phyloP scores from a whole-genome alignment of 2,797 vertebrate species.

The Darevskia nairensis region DNA sequence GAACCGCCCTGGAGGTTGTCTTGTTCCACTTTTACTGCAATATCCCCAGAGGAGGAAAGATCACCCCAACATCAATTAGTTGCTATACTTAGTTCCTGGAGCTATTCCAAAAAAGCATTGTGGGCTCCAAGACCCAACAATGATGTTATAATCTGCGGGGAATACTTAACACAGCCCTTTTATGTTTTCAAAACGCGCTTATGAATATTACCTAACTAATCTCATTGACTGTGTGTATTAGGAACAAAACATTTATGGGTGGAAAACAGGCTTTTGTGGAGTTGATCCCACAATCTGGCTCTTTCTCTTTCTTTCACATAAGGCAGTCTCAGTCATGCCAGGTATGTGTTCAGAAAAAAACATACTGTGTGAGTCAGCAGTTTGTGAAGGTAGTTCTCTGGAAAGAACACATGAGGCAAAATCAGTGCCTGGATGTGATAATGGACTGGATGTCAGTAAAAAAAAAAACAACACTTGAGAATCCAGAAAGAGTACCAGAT shows the following conservation, averaged over 20 bases:
- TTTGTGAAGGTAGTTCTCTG: too few species aligned
- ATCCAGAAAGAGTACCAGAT: too few species aligned
- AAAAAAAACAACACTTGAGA: too few species aligned
- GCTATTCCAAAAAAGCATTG: not conserved
- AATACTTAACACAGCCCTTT: constrained; percentile 10
- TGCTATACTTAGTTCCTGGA: not conserved
- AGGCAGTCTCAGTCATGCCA: not conserved
- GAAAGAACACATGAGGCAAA: too few species aligned
- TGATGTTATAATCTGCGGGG: constrained; percentile 15
- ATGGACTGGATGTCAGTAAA: too few species aligned
- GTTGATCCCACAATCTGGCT: not conserved
- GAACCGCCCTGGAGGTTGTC: not conserved
- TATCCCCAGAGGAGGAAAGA: not conserved
- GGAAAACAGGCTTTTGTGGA: constrained; percentile 21
- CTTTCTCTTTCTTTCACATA: too few species aligned
- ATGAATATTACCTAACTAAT: constrained; percentile 38
- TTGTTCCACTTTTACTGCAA: not conserved
- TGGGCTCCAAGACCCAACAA: not conserved
- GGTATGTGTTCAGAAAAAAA: not conserved
- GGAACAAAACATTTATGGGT: constrained; percentile 16
- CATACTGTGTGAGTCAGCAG: too few species aligned
- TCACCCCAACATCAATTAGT: not conserved
- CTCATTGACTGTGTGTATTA: constrained; percentile 17
- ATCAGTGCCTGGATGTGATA: too few species aligned
- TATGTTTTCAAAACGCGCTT: constrained; percentile 27